A percentile compares a stretch with the other conserved stretches of the same genome.
These are phyloP conservation scores for Malacoctenus gilli DNA, from an alignment of 2,797 vertebrate species.

Conservation along the genomic window DNA sequence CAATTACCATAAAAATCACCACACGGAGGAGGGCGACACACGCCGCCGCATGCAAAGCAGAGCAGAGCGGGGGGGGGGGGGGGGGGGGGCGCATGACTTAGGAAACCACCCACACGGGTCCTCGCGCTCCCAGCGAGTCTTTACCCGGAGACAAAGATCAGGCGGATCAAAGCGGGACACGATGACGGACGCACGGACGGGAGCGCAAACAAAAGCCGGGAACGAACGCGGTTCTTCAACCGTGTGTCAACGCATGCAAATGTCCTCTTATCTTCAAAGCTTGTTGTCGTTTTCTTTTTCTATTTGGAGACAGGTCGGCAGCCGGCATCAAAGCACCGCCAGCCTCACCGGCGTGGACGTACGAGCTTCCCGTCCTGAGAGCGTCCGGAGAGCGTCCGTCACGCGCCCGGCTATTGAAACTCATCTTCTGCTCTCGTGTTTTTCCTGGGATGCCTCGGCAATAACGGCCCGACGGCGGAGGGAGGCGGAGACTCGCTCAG, in stretches of 20 bases:
- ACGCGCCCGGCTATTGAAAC: constrained; percentile 22
- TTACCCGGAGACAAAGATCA: constrained; percentile 16
- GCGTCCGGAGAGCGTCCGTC: constrained; percentile 21
- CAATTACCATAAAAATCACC: constrained; percentile 59
- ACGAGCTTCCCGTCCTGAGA: too few relatives aligned
- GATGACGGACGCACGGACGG: constrained; percentile 1
- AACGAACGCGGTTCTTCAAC: background rate
- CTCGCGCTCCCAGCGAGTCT: constrained; percentile 27
- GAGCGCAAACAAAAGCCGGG: background rate
- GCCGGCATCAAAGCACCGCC: constrained; percentile 23
- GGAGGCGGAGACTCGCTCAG: constrained; percentile 75
- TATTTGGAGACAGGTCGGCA: constrained; percentile 40
- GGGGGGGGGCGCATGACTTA: constrained; percentile 13
- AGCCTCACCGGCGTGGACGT: constrained; percentile 20
- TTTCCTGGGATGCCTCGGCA: constrained; percentile 49
- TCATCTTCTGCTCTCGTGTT: constrained; percentile 17
- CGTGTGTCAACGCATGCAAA: background rate
- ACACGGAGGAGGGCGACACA: constrained; percentile 26
- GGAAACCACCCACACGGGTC: constrained; percentile 25
- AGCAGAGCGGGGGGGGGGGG: constrained; percentile 4
- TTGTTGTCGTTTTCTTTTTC: constrained; percentile 18
- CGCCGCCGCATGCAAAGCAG: constrained; percentile 44
- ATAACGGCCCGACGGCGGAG: constrained; percentile 58
- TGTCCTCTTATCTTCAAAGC: background rate
- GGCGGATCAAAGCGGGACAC: background rate